Conservation (phyloP, 2,797 vertebrate species). For the Somateria mollissima region DNA sequence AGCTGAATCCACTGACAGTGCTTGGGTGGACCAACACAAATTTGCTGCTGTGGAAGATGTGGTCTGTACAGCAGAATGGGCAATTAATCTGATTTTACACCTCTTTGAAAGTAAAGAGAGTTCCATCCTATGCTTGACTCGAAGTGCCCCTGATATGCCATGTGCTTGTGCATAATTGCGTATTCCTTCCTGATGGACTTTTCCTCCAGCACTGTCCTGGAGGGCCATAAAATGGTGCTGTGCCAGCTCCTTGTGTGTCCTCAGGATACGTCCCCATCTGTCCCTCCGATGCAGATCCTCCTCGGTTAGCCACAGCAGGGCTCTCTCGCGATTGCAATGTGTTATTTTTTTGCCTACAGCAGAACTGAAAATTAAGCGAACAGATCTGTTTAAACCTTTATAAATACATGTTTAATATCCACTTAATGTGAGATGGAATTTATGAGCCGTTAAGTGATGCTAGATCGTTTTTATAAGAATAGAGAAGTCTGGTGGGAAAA, state of each 20-base stretch:
- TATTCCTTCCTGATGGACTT: neutral
- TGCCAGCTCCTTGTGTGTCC: neutral
- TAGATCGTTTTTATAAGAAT: conserved; percentile 69
- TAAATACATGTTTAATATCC: conserved; percentile 74
- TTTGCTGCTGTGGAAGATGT: neutral
- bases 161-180: neutral
- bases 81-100: neutral
- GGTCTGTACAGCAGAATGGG: neutral
- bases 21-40: neutral
- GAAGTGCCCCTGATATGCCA: neutral
- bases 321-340: neutral
- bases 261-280: rapidly evolving
- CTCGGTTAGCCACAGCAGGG: neutral
- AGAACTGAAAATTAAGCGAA: conserved; percentile 65
- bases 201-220: neutral
- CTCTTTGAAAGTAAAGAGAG: neutral
- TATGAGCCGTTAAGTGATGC: conserved; percentile 70
- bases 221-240: neutral
- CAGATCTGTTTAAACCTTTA: conserved; percentile 73
- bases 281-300: neutral
- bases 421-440: conserved; percentile 70
- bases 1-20: too few species aligned
- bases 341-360: conserved; percentile 39
- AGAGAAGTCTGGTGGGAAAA: conserved; percentile 70
- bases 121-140: neutral